A percentile compares a stretch with the other conserved stretches of the same genome.
phyloP scores from a whole-genome alignment of 2,888 invertebrate genomes.

The Lottia scabra region DNA sequence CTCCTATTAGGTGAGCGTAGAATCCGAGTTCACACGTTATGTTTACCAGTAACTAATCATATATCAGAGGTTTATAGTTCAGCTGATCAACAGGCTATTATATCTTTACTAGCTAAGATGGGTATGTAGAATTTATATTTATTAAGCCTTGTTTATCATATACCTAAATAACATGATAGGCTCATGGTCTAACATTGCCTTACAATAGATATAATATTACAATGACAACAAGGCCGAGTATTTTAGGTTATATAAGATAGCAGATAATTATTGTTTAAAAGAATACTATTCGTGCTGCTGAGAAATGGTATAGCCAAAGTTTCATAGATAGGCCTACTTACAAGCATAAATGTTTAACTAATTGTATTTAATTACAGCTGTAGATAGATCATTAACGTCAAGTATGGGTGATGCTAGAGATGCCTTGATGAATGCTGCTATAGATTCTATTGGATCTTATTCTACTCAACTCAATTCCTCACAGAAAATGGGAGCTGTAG shows the following conservation, averaged over 20 bases:
- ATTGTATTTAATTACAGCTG: slow-evolving; percentile 74
- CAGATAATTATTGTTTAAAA: too few species aligned
- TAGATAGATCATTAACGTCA: slow-evolving; percentile 88
- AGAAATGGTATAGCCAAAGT: too few species aligned
- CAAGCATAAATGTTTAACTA: background rate
- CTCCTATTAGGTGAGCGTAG: slow-evolving; percentile 83
- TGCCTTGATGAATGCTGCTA: slow-evolving; percentile 93
- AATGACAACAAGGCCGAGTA: too few species aligned
- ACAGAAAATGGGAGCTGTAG: slow-evolving; percentile 75
- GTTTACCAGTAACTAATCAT: slow-evolving; percentile 88
- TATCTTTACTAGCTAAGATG: slow-evolving; percentile 95
- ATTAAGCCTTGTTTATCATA: background rate
- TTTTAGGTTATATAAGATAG: too few species aligned
- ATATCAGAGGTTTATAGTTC: slow-evolving; percentile 86
- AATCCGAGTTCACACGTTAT: slow-evolving; percentile 97
- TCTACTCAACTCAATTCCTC: slow-evolving; percentile 73
- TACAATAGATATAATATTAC: too few species aligned
- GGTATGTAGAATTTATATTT: slow-evolving; percentile 73
- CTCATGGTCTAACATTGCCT: too few species aligned
- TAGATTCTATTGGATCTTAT: slow-evolving; percentile 87
- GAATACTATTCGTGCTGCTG: too few species aligned
- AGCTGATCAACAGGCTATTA: slow-evolving; percentile 94
- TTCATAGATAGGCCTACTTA: too few species aligned
- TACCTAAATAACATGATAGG: too few species aligned
- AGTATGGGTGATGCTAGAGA: slow-evolving; percentile 94